Evolutionary conservation across 1,140 invertebrate genomes (phyloP), one percentile per base, ranked within the genome.

Genomic region (Drosophila punjabiensis): DNA sequence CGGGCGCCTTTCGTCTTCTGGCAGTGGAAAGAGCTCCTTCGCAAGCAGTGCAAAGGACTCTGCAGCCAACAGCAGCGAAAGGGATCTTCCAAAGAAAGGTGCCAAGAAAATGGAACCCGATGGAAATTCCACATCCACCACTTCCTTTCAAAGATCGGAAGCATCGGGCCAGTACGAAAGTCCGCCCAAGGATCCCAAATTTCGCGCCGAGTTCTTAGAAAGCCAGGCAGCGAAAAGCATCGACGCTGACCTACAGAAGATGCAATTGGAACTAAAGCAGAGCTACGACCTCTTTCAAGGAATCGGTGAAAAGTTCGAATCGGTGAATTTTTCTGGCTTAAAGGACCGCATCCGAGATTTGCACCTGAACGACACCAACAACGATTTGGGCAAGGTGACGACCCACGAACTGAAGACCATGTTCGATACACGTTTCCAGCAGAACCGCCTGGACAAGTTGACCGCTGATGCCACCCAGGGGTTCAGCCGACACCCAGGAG

Each of bases 401-500:
- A 81, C 70, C 11, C 20, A 39, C 10, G 85, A 92, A 43, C 69
- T 92, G 13, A 85, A 86, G 33, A 70, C 80, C 14, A 68, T 76
- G 47, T 81, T 92, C 30, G 75, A 92, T 18, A 64, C 80, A 18
- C 77, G 79, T 8, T 92, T 61, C 18, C 24, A 75, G 3, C 58
- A 92, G 13, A 90, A 92, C 62, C 66, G 76, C 8, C 16, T 93
- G 41, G 70, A 81, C 16, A 85, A 82, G n/a, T 62, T 92, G 2
- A 82, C 92, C 8, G 13, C 63, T 9, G 75, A 88, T 58, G 87
- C 90, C 16, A 64, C 70, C 6, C 60, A 71, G 20, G 87, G 80
- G 10, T 93, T 93, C 32, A 79, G 83, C n/a, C 69, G 82, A 5
- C 92, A 93, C 73, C 91, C 92, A 2, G 92, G 92, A 2, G 92